A percentile compares a stretch with the other conserved stretches of the same genome.
phyloP scores from a whole-genome alignment of 2,888 invertebrate genomes.

The Zygogramma bicolorata region DNA sequence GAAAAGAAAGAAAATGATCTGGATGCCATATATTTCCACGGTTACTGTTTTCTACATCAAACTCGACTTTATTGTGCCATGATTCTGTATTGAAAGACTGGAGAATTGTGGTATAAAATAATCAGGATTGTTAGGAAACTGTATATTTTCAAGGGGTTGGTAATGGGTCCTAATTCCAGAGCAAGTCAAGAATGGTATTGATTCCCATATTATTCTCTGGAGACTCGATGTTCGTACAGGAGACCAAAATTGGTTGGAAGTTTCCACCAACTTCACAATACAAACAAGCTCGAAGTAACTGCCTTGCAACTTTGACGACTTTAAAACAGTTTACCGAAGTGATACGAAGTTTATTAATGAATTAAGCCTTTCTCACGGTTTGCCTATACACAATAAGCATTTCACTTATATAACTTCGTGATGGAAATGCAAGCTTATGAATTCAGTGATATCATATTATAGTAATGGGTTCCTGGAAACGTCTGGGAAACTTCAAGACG shows the following conservation, averaged over 20 bases:
- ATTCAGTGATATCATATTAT: background rate
- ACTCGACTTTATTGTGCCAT: no score
- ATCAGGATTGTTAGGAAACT: background rate
- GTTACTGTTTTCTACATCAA: no score
- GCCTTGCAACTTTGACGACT: conserved; percentile 4
- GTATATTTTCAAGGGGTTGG: background rate
- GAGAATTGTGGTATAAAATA: background rate
- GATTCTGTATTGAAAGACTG: background rate
- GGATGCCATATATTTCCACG: no score
- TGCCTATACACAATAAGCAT: conserved; percentile 10
- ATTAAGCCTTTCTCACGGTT: conserved; percentile 14
- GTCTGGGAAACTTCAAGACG: background rate
- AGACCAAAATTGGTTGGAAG: background rate
- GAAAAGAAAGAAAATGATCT: no score
- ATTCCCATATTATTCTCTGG: background rate
- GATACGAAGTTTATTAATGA: conserved; percentile 15
- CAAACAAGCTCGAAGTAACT: conserved; percentile 14
- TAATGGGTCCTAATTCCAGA: background rate
- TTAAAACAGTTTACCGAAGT: conserved; percentile 8
- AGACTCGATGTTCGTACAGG: background rate
- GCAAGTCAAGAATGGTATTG: conserved; percentile 2
- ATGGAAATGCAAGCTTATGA: background rate
- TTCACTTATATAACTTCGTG: background rate
- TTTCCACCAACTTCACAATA: conserved; percentile 8
- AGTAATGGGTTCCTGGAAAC: background rate